phyloP scores from a whole-genome alignment of 2,888 invertebrate genomes.

The Fabriciana adippe region DNA sequence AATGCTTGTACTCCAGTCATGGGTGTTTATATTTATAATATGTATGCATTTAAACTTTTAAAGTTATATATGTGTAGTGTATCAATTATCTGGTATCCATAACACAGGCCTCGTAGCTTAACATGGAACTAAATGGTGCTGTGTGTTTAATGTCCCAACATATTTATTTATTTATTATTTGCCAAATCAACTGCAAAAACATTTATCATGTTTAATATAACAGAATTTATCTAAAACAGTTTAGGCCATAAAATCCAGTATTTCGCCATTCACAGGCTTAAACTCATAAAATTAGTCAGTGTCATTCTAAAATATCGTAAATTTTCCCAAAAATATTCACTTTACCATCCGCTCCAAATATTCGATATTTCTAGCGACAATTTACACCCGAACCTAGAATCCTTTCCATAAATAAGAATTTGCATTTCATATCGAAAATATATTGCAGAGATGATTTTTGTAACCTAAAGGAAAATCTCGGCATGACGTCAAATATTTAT shows the following conservation, averaged over 20 bases:
- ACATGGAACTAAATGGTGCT: too few relatives aligned
- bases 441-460: constrained; percentile 38
- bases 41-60: too few relatives aligned
- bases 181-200: too few relatives aligned
- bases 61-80: too few relatives aligned
- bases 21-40: too few relatives aligned
- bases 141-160: too few relatives aligned
- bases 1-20: too few relatives aligned
- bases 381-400: constrained; percentile 53
- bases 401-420: constrained; percentile 62
- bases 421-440: constrained; percentile 57
- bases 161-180: too few relatives aligned
- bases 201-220: not conserved
- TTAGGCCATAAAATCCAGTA: not conserved
- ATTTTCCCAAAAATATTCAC: constrained; percentile 52
- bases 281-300: constrained; percentile 21
- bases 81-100: too few relatives aligned
- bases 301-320: constrained; percentile 21
- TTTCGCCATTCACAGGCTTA: constrained; percentile 3
- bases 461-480: constrained; percentile 34
- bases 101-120: too few relatives aligned
- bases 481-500: constrained; percentile 18
- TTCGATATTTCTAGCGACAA: constrained; percentile 59
- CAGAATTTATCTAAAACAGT: not conserved
- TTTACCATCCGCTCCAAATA: constrained; percentile 57